Percentiles rank a stretch among this genome's conserved stretches.
These are phyloP conservation scores for Melangyna quadrimaculata DNA, from an alignment of 2,888 invertebrate species.

Conservation along the genomic window DNA sequence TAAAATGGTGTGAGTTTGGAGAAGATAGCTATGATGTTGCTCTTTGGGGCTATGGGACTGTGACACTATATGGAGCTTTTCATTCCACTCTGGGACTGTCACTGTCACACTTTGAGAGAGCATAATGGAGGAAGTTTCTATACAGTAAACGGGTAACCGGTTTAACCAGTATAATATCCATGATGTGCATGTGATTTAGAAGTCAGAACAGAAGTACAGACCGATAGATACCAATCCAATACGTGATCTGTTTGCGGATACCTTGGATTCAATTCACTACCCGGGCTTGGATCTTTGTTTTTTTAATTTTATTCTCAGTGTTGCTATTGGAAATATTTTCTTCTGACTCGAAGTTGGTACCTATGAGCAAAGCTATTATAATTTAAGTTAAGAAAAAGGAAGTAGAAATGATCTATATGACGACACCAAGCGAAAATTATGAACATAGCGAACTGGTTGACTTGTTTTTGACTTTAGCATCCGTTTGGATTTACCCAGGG, in stretches of 20 bases:
- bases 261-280: not conserved
- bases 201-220: not conserved
- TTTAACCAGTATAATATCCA: slow-evolving; percentile 52
- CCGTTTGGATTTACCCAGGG: not conserved
- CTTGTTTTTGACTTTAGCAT: not conserved
- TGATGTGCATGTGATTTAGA: slow-evolving; percentile 42
- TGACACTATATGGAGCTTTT: not conserved
- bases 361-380: not conserved
- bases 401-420: slow-evolving; percentile 3
- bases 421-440: not conserved
- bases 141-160: slow-evolving; percentile 37
- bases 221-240: not conserved
- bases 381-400: not conserved
- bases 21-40: not conserved
- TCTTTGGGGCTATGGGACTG: not conserved
- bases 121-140: not conserved
- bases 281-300: not conserved
- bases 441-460: not conserved
- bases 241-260: slow-evolving; percentile 21
- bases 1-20: not conserved
- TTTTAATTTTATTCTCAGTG: not conserved
- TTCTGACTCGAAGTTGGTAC: not conserved
- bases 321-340: not conserved
- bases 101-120: not conserved
- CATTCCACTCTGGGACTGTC: not conserved